phyloP scores from a whole-genome alignment of 2,888 invertebrate species.

The Drosophila nr. perissopoda region DNA sequence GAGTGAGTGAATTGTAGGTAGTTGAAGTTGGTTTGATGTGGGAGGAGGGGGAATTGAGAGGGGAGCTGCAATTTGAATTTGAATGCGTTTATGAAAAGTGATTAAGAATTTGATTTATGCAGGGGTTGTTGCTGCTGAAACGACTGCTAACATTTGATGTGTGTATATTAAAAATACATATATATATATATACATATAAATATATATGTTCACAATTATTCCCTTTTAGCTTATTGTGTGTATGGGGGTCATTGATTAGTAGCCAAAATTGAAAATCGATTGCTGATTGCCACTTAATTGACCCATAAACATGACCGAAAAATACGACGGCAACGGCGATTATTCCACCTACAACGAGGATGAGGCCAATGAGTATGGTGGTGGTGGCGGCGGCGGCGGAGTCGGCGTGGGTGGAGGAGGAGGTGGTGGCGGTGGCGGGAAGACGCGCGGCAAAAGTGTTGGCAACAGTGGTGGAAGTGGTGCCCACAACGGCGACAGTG shows the following conservation, averaged over 20 bases:
- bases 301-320: constrained; percentile 82
- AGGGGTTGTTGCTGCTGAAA: constrained; percentile 23
- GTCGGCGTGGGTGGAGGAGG: constrained; percentile 3
- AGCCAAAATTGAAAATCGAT: constrained; percentile 29
- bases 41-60: not conserved
- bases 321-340: constrained; percentile 85
- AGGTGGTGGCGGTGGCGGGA: constrained; percentile 28
- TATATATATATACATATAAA: not conserved
- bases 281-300: constrained; percentile 34
- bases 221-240: constrained; percentile 37
- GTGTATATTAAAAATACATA: not conserved
- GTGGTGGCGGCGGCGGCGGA: constrained; percentile 33
- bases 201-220: constrained; percentile 28
- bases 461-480: constrained; percentile 66
- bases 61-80: constrained; percentile 48
- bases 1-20: constrained; percentile 37
- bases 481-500: constrained; percentile 82
- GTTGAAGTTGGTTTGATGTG: not conserved
- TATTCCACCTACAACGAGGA: constrained; percentile 83
- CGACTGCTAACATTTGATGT: not conserved
- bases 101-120: constrained; percentile 25
- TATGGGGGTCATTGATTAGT: constrained; percentile 17
- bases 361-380: constrained; percentile 81
- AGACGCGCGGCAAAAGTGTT: constrained; percentile 74
- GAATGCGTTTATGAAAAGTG: constrained; percentile 39